Conservation (phyloP, 2,888 invertebrate genomes). For the Sinodicranocentrus sp. region DNA sequence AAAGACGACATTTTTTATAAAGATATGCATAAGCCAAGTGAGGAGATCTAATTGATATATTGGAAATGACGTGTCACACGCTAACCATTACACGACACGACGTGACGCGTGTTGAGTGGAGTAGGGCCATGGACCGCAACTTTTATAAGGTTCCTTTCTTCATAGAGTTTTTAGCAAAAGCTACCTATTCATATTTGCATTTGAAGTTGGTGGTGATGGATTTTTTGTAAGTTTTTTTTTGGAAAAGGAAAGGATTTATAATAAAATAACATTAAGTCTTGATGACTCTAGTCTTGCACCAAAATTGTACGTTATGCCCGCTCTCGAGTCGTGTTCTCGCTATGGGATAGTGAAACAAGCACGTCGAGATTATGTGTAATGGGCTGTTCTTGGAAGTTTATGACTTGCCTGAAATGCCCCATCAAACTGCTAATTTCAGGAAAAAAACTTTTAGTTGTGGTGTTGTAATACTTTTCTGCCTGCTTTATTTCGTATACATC, state of each 20-base stretch:
- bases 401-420: constrained; percentile 58
- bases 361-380: constrained; percentile 40
- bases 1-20: not conserved
- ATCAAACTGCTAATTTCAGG: constrained; percentile 51
- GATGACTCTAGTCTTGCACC: constrained; percentile 21
- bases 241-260: constrained; percentile 12
- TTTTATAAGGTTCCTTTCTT: constrained; percentile 24
- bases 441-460: constrained; percentile 7
- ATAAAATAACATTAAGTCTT: constrained; percentile 12
- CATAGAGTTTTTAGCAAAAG: too few species aligned
- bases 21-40: not conserved
- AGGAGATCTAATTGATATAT: constrained; percentile 42
- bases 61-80: constrained; percentile 44
- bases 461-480: constrained; percentile 1
- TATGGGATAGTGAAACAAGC: constrained; percentile 1
- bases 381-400: constrained; percentile 59
- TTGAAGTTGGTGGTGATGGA: not conserved
- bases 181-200: not conserved
- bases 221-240: not conserved
- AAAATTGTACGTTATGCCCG: constrained; percentile 21
- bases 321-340: not conserved
- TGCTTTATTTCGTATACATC: not conserved
- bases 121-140: not conserved
- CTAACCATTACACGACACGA: not conserved
- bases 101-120: not conserved